Evolutionary conservation across 2,888 invertebrate species (phyloP).

Genomic region (Ennomos fuscantarius): DNA sequence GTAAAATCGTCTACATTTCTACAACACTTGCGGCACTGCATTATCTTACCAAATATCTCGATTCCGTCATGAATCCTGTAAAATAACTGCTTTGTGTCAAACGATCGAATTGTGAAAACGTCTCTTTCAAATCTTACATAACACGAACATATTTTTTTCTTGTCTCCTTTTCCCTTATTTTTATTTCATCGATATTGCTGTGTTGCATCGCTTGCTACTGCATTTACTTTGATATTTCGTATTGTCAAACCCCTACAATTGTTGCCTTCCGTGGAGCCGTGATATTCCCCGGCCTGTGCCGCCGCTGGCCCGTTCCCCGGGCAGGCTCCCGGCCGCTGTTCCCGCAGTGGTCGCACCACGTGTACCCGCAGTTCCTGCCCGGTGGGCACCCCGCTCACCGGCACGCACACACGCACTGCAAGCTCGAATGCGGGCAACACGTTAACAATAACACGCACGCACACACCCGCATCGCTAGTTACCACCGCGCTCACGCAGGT

Average conservation of each 20-base stretch:
- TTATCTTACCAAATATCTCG: constrained; percentile 47
- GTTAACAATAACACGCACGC: constrained; percentile 80
- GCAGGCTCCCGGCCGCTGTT: constrained; percentile 92
- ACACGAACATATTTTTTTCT: constrained; percentile 27
- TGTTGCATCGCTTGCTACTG: constrained; percentile 21
- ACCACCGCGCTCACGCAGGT: constrained; percentile 84
- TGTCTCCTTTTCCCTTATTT: constrained; percentile 15
- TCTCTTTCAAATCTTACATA: constrained; percentile 14
- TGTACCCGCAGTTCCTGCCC: constrained; percentile 97
- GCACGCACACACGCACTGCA: constrained; percentile 86
- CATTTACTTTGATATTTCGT: constrained; percentile 1
- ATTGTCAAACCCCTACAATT: too few relatives aligned
- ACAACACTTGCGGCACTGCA: constrained; percentile 66
- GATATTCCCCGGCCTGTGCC: constrained; percentile 7
- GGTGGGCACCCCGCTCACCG: constrained; percentile 91
- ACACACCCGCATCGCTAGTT: constrained; percentile 83
- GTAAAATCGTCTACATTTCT: constrained; percentile 76
- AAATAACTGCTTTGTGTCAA: constrained; percentile 26
- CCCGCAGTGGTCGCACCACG: constrained; percentile 98
- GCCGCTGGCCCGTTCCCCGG: constrained; percentile 15
- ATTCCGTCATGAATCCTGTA: constrained; percentile 36
- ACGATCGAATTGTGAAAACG: constrained; percentile 35
- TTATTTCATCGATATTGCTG: constrained; percentile 15
- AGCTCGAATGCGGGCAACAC: constrained; percentile 80
- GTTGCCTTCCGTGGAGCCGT: too few relatives aligned